A percentile compares a stretch with the other conserved stretches of the same genome.
phyloP scores from a whole-genome alignment of 2,888 invertebrate species.

The Falcaria lacertinaria region DNA sequence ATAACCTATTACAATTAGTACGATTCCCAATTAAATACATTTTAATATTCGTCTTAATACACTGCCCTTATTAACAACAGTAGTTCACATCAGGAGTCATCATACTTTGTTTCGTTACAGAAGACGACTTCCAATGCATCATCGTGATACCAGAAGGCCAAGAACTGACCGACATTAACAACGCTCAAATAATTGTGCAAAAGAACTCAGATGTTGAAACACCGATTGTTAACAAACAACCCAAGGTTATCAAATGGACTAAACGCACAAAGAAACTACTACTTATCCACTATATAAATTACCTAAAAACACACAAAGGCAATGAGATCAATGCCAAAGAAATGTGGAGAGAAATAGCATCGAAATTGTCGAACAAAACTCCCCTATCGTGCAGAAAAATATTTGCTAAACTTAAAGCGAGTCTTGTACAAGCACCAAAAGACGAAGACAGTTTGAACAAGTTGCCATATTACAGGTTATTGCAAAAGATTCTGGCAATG shows the following conservation, averaged over 20 bases:
- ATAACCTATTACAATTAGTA: too few relatives aligned
- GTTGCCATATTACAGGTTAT: slow-evolving; percentile 31
- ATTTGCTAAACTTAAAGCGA: slow-evolving; percentile 48
- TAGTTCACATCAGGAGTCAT: too few relatives aligned
- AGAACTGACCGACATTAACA: slow-evolving; percentile 39
- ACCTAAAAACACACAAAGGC: slow-evolving; percentile 43
- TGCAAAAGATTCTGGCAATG: slow-evolving; percentile 47
- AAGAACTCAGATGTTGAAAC: slow-evolving; percentile 14
- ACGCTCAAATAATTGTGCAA: slow-evolving; percentile 38
- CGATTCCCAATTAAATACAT: too few relatives aligned
- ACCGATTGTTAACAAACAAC: slow-evolving; percentile 3
- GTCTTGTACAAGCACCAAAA: slow-evolving; percentile 24
- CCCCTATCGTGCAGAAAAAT: slow-evolving; percentile 50
- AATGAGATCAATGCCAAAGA: slow-evolving; percentile 44
- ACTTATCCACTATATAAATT: slow-evolving; percentile 51
- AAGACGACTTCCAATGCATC: slow-evolving; percentile 68
- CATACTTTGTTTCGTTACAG: slow-evolving; percentile 33
- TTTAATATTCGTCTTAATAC: too few relatives aligned
- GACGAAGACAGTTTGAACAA: slow-evolving; percentile 27
- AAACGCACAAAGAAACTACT: slow-evolving; percentile 49
- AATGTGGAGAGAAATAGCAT: slow-evolving; percentile 58
- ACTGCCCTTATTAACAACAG: too few relatives aligned
- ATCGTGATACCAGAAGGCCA: slow-evolving; percentile 66
- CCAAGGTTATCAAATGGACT: slow-evolving; percentile 44
- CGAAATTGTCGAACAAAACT: slow-evolving; percentile 43